Evolutionary conservation across 2,113 vertebrate species (phyloP).

Genomic region (Ursus arctos): DNA sequence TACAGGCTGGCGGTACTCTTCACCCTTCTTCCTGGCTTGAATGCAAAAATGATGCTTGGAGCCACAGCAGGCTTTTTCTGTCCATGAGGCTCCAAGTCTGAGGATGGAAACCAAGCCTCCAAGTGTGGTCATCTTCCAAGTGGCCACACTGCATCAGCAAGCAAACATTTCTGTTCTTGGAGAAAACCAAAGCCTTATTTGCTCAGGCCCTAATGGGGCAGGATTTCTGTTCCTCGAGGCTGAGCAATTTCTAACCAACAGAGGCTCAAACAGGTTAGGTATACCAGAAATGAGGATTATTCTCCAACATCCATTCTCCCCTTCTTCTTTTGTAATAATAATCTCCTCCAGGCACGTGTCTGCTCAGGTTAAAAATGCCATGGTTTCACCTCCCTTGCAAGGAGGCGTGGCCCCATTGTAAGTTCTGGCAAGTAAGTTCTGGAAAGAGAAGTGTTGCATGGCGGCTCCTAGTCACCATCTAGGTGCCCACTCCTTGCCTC

Average conservation of each 20-base stretch:
- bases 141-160: neutral
- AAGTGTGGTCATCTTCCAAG: neutral
- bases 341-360: neutral
- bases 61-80: neutral
- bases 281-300: rapidly evolving
- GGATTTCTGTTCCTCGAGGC: neutral
- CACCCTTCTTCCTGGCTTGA: neutral
- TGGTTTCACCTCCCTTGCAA: neutral
- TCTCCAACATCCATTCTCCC: neutral
- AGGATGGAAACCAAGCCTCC: neutral
- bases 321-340: neutral
- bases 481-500: neutral
- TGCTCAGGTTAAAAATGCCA: neutral
- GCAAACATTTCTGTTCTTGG: neutral
- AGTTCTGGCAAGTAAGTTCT: neutral
- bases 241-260: neutral
- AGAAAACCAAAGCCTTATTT: neutral
- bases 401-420: neutral
- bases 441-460: too few species aligned
- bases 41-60: neutral
- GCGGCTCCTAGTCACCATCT: neutral
- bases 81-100: neutral
- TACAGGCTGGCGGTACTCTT: neutral
- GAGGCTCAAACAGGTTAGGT: neutral
- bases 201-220: neutral